Evolutionary conservation across 2,797 vertebrate genomes (phyloP), one percentile per base, ranked within the genome.

Genomic region (Platalea minor): DNA sequence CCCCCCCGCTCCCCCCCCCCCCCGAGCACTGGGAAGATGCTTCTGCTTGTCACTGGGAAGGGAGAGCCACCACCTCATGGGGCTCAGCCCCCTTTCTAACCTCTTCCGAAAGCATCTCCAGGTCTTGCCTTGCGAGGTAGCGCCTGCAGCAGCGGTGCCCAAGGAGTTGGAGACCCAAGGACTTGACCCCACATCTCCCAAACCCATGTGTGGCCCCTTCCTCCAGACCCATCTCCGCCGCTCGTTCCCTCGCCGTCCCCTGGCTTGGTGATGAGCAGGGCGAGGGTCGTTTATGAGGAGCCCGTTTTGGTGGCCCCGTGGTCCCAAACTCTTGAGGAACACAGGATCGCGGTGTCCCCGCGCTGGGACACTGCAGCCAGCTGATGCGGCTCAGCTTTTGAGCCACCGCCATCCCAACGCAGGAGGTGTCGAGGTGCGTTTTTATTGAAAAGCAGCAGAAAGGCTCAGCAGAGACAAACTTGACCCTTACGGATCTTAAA

Each of bases 1-100:
- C 21, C 9, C 0, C 11, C 19, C 8, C 0, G 0, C 21, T 7
- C 35, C 35, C 35, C 0, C 11, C 19, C 8, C 0, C 0, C 10
- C 23, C 83, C 19, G 10, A 48, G 57, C 48, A 1, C n/a, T 14
- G n/a, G 48, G 85, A 33, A n/a, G 17, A 6, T 20, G 51, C 37
- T 91, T 4, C 74, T 57, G 76, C 29, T 35, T 56, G 67, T 54
- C 88, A 54, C 69, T 46, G 73, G 56, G 83, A 15, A 29, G 19
- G 74, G 33, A 74, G 15, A 69, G 26, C 13, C n/a, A 5, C 31
- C 56, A 1, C 2, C 8, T 18, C 17, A 5, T 0, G 14, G 41
- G 45, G 24, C 29, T 35, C 59, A 1, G 26, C 0, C 69, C 37
- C 41, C 33, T n/a, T 54, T 12, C 69, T 39, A 3, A 61, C 43